Evolutionary conservation across 2,888 invertebrate species (phyloP).

Genomic region (Microchrysa polita): DNA sequence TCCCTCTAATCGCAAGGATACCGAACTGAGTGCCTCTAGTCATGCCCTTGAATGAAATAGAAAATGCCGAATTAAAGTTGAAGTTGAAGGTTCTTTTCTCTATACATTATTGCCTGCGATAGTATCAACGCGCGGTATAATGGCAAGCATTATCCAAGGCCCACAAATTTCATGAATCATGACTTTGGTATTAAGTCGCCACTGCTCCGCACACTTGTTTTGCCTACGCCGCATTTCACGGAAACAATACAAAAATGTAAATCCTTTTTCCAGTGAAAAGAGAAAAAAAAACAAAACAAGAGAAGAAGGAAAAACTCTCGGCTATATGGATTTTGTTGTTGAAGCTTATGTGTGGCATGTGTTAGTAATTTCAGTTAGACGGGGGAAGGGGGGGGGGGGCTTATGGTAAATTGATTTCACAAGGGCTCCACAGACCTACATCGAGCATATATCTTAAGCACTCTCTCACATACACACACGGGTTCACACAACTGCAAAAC

Average conservation of each 20-base stretch:
- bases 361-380: constrained; percentile 7
- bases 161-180: constrained; percentile 30
- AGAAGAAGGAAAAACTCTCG: too few species aligned
- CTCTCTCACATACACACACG: background rate
- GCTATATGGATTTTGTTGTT: too few species aligned
- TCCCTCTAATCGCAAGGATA: background rate
- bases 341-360: constrained; percentile 18
- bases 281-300: background rate
- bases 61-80: constrained; percentile 39
- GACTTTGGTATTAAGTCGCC: constrained; percentile 9
- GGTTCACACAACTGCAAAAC: background rate
- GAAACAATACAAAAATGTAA: constrained; percentile 21
- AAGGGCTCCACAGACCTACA: background rate
- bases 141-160: constrained; percentile 29
- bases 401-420: constrained; percentile 20
- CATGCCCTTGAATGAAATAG: constrained; percentile 37
- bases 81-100: constrained; percentile 35
- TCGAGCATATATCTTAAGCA: background rate
- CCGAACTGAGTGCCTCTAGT: background rate
- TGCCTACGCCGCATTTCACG: background rate
- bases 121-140: too few species aligned
- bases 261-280: too few species aligned
- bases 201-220: background rate
- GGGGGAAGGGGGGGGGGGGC: too few species aligned
- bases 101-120: background rate